A percentile compares a stretch with the other conserved stretches of the same genome.
Evolutionary conservation across 2,113 vertebrate species (phyloP).

Genomic region (Salvelinus alpinus): DNA sequence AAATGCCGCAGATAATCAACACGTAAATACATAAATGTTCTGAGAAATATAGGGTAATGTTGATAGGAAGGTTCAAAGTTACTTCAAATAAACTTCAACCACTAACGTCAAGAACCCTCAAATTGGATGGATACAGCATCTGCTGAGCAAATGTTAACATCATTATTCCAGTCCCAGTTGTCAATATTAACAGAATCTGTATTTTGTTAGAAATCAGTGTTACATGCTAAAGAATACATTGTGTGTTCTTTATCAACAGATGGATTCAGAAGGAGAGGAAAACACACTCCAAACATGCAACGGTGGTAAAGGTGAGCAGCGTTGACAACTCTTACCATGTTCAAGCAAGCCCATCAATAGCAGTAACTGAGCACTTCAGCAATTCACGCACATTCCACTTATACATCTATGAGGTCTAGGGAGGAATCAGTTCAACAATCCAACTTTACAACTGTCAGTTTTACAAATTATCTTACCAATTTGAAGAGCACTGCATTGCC

Average conservation of each 20-base stretch:
- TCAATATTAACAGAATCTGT: not conserved
- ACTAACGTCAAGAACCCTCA: not conserved
- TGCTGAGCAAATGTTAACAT: not conserved
- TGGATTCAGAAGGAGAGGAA: conserved; percentile 93
- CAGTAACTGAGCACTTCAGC: not conserved
- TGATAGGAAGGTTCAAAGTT: not conserved
- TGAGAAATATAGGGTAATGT: not conserved
- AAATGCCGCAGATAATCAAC: not conserved
- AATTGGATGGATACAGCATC: not conserved
- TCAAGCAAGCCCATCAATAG: not conserved
- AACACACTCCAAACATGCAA: conserved; percentile 79
- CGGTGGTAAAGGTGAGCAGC: conserved; percentile 83
- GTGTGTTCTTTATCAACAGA: conserved; percentile 71
- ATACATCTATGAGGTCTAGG: conserved; percentile 51
- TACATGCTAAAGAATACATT: not conserved
- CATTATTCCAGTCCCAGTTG: not conserved
- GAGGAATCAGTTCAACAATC: conserved; percentile 70
- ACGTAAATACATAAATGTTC: not conserved
- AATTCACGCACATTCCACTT: conserved; percentile 61
- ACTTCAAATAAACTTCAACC: not conserved
- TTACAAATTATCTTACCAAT: conserved; percentile 68
- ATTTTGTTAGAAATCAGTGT: not conserved
- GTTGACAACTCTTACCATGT: not conserved
- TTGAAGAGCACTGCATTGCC: conserved; percentile 70
- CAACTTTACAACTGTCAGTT: conserved; percentile 71